Evolutionary conservation across 2,113 vertebrate genomes (phyloP), one percentile per base, ranked within the genome.

Genomic region (Tachysurus fulvidraco): DNA sequence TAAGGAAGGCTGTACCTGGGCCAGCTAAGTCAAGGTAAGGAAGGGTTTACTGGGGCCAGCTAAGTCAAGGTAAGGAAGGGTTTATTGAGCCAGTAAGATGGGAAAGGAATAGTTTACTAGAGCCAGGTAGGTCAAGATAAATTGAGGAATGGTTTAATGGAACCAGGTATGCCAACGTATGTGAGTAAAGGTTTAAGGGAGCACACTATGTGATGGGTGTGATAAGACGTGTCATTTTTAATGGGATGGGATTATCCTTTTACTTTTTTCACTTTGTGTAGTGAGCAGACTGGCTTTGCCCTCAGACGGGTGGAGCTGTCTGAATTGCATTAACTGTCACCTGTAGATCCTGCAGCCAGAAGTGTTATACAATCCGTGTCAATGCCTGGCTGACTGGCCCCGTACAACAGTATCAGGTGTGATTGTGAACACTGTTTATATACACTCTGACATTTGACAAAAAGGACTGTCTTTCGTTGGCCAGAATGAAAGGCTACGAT

Each of bases 291-390:
- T 1, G 81, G 67, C 79, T 85, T 89, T 84, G 78, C 89, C 86
- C 44, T 92, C 88, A 60, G 76, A 89, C 88, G 88, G 90, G 88
- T 89, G 90, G 85, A 67, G 85, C 88, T 92, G 88, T 89, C 91
- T 92, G 92, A 93, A 83, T 85, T 88, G 4, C 84, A 88, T 92
- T 91, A 90, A 12, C 89, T 91, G 85, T 90, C 92, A 90, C 91
- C 90, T 93, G 83, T 62, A 88, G 89, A 83, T 81, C 69, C 80
- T 69, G 87, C 91, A 91, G 88, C 54, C 69, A 85, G 84, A 91
- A 44, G 77, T 60, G 91, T 89, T 91, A 94, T 77, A 84, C 87
- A 90, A 94, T 92, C 92, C 25, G 21, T 67, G 87, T 54, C 64
- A 73, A 83, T 88, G 30, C 83, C 87, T 81, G 90, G 90, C 88